These are phyloP conservation scores for Dromius quadrimaculatus DNA, from an alignment of 2,888 invertebrate species.

Conservation along the genomic window DNA sequence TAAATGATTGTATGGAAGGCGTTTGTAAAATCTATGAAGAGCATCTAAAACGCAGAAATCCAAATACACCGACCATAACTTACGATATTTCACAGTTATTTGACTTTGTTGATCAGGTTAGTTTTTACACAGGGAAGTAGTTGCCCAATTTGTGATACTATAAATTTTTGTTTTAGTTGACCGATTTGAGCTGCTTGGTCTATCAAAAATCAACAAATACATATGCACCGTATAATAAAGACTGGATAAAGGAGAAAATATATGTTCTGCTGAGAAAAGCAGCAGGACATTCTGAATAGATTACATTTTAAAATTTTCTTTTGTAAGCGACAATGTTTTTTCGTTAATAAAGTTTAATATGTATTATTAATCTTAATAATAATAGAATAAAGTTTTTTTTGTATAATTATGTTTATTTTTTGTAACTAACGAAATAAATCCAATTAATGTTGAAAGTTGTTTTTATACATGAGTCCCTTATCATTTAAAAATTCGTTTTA, in stretches of 20 bases:
- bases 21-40: constrained; percentile 99
- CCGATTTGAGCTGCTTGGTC: constrained; percentile 95
- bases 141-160: neutral
- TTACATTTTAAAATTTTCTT: constrained; percentile 10
- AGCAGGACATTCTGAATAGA: constrained; percentile 71
- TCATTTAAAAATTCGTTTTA: no score
- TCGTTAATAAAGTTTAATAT: constrained; percentile 8
- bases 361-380: constrained; percentile 10
- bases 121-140: constrained; percentile 5
- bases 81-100: constrained; percentile 98
- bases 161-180: constrained; percentile 70
- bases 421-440: no score
- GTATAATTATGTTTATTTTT: no score
- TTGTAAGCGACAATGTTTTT: neutral
- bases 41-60: constrained; percentile 94
- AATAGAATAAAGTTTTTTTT: constrained; percentile 33
- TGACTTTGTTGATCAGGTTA: constrained; percentile 94
- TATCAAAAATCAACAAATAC: constrained; percentile 96
- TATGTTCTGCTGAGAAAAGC: constrained; percentile 95
- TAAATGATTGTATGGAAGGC: constrained; percentile 98
- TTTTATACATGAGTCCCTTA: no score
- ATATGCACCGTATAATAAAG: constrained; percentile 98
- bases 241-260: constrained; percentile 99
- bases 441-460: no score
- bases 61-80: constrained; percentile 95